phyloP scores from a whole-genome alignment of 2,113 vertebrate genomes.

The Cottus gobio region DNA sequence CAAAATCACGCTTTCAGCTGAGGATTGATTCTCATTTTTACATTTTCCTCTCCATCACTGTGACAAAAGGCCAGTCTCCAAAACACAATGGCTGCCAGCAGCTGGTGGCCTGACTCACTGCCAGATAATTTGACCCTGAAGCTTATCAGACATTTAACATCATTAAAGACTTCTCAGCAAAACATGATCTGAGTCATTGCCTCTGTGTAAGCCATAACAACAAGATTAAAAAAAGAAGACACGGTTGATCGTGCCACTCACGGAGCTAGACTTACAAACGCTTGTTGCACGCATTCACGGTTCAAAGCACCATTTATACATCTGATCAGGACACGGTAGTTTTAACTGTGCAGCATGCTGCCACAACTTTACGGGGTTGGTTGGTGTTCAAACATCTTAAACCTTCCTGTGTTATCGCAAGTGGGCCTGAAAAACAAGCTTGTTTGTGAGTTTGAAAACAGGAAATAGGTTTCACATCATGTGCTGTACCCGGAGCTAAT shows the following conservation, averaged over 20 bases:
- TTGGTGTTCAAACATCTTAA: constrained; percentile 7
- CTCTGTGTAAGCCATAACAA: constrained; percentile 48
- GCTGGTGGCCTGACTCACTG: constrained; percentile 71
- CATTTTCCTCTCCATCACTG: constrained; percentile 47
- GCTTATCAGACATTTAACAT: constrained; percentile 48
- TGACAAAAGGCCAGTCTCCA: constrained; percentile 63
- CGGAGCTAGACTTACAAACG: neutral
- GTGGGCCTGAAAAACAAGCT: neutral
- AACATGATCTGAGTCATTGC: constrained; percentile 50
- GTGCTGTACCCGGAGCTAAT: constrained; percentile 21
- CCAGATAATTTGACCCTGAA: constrained; percentile 51
- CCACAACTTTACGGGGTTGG: constrained; percentile 9
- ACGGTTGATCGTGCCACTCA: neutral
- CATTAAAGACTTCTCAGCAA: constrained; percentile 27
- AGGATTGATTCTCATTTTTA: constrained; percentile 48
- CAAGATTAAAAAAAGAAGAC: neutral
- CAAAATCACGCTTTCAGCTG: constrained; percentile 30
- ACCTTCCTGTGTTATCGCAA: neutral
- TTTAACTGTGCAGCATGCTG: neutral
- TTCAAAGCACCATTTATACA: neutral
- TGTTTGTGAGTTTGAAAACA: constrained; percentile 42
- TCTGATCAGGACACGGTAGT: neutral
- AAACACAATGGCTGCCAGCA: constrained; percentile 67
- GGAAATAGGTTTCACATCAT: constrained; percentile 12
- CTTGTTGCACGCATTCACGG: neutral